Evolutionary conservation across 2,888 invertebrate genomes (phyloP), one percentile per base, ranked within the genome.

Genomic region (Drosophila paramelanica): DNA sequence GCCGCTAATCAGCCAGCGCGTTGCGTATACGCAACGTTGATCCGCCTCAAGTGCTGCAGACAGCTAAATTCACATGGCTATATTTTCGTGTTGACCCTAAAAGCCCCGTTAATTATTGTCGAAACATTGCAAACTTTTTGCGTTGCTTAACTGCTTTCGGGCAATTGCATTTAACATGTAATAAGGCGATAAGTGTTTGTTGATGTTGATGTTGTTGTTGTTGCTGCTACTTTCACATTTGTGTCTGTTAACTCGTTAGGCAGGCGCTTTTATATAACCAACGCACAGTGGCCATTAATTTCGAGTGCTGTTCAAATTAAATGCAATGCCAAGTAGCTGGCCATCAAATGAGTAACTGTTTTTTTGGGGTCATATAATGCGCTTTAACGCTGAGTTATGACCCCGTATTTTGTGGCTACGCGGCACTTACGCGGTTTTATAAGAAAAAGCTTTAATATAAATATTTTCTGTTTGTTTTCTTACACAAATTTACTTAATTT

Each of bases 221-320:
- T 25, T 46, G 23, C 27, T 52, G 46, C 57, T 66, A 23, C 38
- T 66, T 67, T 43, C 57, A 43, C 74, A 73, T 61, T 62, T 67
- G 43, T 59, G 47, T 62, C 49, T 67, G 36, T 53, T 46, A 53
- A 55, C 52, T 50, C 39, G 45, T 45, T 64, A 31, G 42, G 51
- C 62, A 46, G 25, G 41, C 55, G 50, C 55, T 45, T 49, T 72
- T 49, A 70, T 75, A 51, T 53, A 59, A 66, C 67, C 81, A 69
- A 67, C 64, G 36, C 53, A 61, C 45, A 62, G 66, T 69, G 82
- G 47, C 53, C 78, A 87, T 81, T 81, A 77, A 80, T 81, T 67
- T 66, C 53, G 58, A 83, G 80, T 71, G 61, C 49, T 58, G 36
- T 39, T 38, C 69, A 73, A 80, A 83, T 83, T 83, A 77, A 80